A percentile compares a stretch with the other conserved stretches of the same genome.
Evolutionary conservation across 2,113 vertebrate genomes (phyloP).

Genomic region (Ahaetulla prasina): DNA sequence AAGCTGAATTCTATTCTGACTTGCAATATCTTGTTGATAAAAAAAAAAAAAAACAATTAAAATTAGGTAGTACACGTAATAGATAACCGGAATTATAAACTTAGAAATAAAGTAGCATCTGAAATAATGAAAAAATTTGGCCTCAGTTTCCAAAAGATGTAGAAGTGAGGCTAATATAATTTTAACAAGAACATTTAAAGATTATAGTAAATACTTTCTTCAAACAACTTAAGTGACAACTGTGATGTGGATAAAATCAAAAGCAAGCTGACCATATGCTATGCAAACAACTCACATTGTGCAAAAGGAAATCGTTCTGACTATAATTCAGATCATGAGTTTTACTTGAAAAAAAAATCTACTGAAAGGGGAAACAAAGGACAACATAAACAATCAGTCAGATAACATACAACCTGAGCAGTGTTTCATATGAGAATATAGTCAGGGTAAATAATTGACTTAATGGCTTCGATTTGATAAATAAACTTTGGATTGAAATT

Average conservation of each 20-base stretch:
- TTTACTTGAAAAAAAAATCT: not conserved
- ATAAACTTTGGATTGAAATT: not conserved
- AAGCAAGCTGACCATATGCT: not conserved
- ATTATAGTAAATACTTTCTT: not conserved
- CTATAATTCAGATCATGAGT: not conserved
- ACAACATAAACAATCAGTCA: not conserved
- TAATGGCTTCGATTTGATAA: not conserved
- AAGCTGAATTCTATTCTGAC: not conserved
- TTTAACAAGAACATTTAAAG: not conserved
- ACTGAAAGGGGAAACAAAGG: not conserved
- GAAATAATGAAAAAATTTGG: not conserved
- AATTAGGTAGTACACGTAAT: not conserved
- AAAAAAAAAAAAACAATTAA: not conserved
- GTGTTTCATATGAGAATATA: not conserved
- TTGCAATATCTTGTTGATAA: not conserved
- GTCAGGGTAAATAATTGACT: not conserved
- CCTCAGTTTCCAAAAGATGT: not conserved
- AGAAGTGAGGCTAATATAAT: not conserved
- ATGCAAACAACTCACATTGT: not conserved
- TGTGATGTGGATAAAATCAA: not conserved
- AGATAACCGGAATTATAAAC: not conserved
- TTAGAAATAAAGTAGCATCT: not conserved
- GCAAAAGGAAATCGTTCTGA: not conserved
- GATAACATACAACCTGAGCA: not conserved
- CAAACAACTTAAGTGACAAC: not conserved